Evolutionary conservation across 2,113 vertebrate species (phyloP), one percentile per base, ranked within the genome.

Genomic region (Microtus ochrogaster): DNA sequence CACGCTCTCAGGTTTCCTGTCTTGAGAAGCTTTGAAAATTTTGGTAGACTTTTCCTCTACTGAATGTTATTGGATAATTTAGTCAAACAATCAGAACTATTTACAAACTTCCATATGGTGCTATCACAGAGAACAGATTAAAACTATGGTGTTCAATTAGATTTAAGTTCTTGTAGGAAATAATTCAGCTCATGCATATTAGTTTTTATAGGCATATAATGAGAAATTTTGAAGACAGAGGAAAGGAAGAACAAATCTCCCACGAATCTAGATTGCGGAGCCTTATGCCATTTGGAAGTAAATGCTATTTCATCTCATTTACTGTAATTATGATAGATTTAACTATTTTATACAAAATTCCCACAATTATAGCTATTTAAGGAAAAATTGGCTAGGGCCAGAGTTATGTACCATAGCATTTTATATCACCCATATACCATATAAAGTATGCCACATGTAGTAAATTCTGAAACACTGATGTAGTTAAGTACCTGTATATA

Each of bases 141-240:
- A 36, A 81, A 87, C 79, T 66, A 17, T 87, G 17, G n/a, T 81
- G 6, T 87, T 87, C 36, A 55, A 73, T 58, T 81, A 65, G 74
- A 66, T 39, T 66, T 39, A 65, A 93, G 41, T 47, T 65, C 92
- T 66, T 91, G 30, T 72, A 81, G 66, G 16, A 91, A 87, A 90
- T 65, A 89, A 72, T 78, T 78, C n/a, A 74, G 52, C 44, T n/a
- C 11, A 58, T 73, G n/a, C 52, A 55, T 55, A 9, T 63, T 49
- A 52, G 33, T 72, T 73, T 79, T 96, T 86, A 79, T 70, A 22
- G 19, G 2, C 77, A 44, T 79, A 65, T n/a, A 70, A 68, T 83
- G 11, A 52, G 26, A 92, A 21, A 6, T 26, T 79, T 30, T 41
- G 49, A 79, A 86, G 30, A 36, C 7, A 1, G 17, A 73, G 6